Base-by-base conservation (phyloP, 2,797 vertebrate genomes). In the Emys orbicularis region DNA sequence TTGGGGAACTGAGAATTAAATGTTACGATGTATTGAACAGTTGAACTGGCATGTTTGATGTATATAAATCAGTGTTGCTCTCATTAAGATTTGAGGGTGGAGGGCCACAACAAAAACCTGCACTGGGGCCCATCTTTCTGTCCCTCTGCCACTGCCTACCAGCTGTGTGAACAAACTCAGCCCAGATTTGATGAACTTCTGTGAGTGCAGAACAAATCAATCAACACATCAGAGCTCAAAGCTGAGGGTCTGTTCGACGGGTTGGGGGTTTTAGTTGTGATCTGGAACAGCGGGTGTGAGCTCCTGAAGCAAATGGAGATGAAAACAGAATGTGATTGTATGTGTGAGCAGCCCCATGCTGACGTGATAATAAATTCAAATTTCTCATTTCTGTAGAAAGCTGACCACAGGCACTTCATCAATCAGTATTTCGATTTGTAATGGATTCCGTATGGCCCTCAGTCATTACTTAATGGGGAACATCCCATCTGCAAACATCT, bases 361-460 rank as follows among this genome's bases (percentile, higher is more conserved):
- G 97, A 97, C 94, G 94, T 95, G 97, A 98, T 98, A 97, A 97
- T 97, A 97, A 81, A 19, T 95, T 97, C 97, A 97, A 96, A 98
- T 97, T 97, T 97, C 94, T 96, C 93, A 94, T 98, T 97, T 97
- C 97, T 98, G 96, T 96, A 97, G 97, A 98, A 97, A 98, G 96
- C 94, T 97, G 96, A 97, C 97, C 97, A 98, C 97, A 98, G 97
- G 96, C 97, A 98, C 97, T 98, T 98, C 97, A 98, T 98, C 97
- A 97, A 98, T 98, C 97, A 97, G 97, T 90, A 96, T 97, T 97
- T 97, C 90, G 79, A 97, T 97, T 98, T 95, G 95, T 98, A 98
- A 98, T 97, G 91, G 80, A 90, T 97, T 98, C 97, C 97, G 41
- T 96, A 97, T 98, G 97, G 95, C 91, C 95, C 94, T 97, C 97